These are phyloP conservation scores for Pissodes strobi DNA, from an alignment of 1,140 invertebrate genomes.

Conservation along the genomic window DNA sequence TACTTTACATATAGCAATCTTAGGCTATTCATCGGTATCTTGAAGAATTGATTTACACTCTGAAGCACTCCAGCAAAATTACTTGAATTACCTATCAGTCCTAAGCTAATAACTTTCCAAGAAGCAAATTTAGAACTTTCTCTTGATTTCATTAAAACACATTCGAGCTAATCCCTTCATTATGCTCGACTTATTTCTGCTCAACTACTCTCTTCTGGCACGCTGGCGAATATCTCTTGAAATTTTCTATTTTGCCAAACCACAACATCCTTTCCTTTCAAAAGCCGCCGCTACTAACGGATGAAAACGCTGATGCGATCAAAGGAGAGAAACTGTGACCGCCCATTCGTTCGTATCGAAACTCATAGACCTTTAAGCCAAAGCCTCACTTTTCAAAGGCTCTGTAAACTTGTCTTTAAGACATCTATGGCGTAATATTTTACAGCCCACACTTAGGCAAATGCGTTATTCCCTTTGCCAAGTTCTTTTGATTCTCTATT, in stretches of 20 bases:
- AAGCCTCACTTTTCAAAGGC: constrained; percentile 20
- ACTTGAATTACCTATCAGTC: no score
- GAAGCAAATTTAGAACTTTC: no score
- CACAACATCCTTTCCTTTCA: constrained; percentile 6
- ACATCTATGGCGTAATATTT: constrained; percentile 19
- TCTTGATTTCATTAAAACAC: no score
- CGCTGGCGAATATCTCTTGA: constrained; percentile 2
- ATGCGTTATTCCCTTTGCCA: constrained; percentile 8
- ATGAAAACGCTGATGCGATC: constrained; percentile 31
- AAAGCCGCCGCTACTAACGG: constrained; percentile 11
- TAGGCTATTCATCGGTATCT: no score
- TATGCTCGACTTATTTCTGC: no score
- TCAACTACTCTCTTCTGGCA: background rate
- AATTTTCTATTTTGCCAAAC: constrained; percentile 6
- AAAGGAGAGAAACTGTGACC: constrained; percentile 25
- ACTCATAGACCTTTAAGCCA: constrained; percentile 29
- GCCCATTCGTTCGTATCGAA: constrained; percentile 31
- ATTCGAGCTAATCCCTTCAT: no score
- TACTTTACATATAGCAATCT: no score
- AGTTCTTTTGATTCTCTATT: constrained; percentile 9
- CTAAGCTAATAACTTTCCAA: no score
- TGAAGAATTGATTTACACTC: no score
- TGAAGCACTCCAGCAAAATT: no score
- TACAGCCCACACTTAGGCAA: constrained; percentile 16
- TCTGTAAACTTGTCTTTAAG: constrained; percentile 18